Base-by-base conservation (phyloP, 2,888 invertebrate genomes). In the Podotricha telesiphe region DNA sequence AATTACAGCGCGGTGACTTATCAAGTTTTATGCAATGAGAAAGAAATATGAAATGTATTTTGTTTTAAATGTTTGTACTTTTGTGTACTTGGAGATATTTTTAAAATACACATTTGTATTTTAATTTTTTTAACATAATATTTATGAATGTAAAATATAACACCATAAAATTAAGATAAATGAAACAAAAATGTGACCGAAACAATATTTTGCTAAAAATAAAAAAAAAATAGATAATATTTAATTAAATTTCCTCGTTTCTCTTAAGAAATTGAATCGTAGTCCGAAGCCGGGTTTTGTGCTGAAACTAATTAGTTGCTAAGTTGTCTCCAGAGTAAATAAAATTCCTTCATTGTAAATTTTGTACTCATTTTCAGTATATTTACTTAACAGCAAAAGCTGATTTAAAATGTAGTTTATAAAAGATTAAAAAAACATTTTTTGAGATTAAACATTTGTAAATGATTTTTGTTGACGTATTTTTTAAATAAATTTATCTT, bases 251-350 rank as follows among this genome's bases (percentile, higher is more conserved):
- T 65, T 65, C n/a, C 61, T 67, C 50, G 45, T 67, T 34, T 67
- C 67, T 61, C 45, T 61, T 67, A 67, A 59, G 51, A 66, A 42
- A 66, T 66, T 28, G 59, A 59, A 42, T 66, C 50, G 28, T 45
- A 59, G 59, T 50, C 59, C 50, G 59, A 66, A 58, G 28, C 48
- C 50, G 59, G 28, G 28, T 59, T 59, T 66, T 59, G 59, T 59
- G 28, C 59, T 50, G 59, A 66, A 66, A 59, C 40, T 66, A 66
- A 66, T 66, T 66, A 66, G 59, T 59, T 66, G 58, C 50, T 59
- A 59, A 59, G 59, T 66, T 66, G 50, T 66, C 58, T 66, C 59
- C 19, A 66, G 47, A 66, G 66, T 59, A 66, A 59, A 66, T 66
- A 66, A 22, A 66, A 59, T 45, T 66, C 22, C 50, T 59, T 17